These are phyloP conservation scores for Trogon melanurus DNA, from an alignment of 2,113 vertebrate genomes.

Conservation along the genomic window DNA sequence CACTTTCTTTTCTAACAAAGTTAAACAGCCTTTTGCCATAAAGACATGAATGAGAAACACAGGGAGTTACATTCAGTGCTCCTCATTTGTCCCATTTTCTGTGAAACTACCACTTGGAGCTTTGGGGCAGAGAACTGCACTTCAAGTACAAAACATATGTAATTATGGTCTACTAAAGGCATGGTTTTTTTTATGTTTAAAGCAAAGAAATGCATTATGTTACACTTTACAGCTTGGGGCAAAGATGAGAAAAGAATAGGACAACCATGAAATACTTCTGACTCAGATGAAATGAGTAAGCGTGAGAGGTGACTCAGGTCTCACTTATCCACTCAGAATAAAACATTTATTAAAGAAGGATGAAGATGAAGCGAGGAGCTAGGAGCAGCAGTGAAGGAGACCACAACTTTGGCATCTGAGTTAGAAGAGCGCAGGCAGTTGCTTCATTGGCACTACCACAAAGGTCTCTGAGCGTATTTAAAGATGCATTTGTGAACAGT, in stretches of 20 bases:
- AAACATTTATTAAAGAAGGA: background rate
- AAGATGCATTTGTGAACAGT: background rate
- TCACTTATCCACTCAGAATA: background rate
- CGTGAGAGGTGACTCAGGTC: background rate
- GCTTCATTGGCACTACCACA: background rate
- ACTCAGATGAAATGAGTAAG: background rate
- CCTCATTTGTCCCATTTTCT: background rate
- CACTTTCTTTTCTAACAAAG: background rate
- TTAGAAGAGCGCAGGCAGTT: background rate
- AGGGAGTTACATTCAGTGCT: background rate
- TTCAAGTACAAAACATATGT: background rate
- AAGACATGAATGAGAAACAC: background rate
- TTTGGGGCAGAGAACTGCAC: background rate
- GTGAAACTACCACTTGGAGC: background rate
- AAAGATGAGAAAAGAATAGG: background rate
- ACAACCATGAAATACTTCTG: background rate
- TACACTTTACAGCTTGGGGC: background rate
- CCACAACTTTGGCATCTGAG: background rate
- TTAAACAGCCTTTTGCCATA: background rate
- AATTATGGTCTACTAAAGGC: background rate
- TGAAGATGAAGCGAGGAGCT: background rate
- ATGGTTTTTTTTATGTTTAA: background rate
- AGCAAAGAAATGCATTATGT: background rate
- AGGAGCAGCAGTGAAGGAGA: background rate
- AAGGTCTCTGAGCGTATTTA: background rate